phyloP scores from a whole-genome alignment of 2,888 invertebrate species.

The Chymomyza amoena region DNA sequence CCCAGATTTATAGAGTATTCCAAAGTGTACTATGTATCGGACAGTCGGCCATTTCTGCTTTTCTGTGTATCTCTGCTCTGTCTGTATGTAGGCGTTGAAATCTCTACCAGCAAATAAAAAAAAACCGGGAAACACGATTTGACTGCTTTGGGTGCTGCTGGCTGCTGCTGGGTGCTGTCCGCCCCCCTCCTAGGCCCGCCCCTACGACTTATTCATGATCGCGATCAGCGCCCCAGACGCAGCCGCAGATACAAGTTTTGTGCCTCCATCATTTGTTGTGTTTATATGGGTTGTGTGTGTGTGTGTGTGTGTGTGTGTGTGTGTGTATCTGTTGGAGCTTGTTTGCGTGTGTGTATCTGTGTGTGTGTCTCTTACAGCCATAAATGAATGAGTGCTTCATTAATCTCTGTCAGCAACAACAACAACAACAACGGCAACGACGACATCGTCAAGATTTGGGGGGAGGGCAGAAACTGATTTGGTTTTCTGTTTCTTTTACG shows the following conservation, averaged over 20 bases:
- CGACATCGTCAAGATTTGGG: neutral
- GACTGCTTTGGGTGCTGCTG: conserved; percentile 8
- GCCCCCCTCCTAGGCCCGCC: too few relatives aligned
- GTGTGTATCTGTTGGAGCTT: conserved; percentile 26
- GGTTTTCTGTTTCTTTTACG: conserved; percentile 45
- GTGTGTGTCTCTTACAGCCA: conserved; percentile 58
- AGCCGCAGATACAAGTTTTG: conserved; percentile 23
- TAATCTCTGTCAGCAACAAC: conserved; percentile 66
- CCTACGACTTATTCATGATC: neutral
- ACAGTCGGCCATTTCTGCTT: neutral
- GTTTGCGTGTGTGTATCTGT: conserved; percentile 12
- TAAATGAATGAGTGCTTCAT: conserved; percentile 63
- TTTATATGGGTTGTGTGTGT: conserved; percentile 2
- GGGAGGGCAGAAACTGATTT: conserved; percentile 19
- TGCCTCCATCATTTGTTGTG: conserved; percentile 17
- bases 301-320: conserved; percentile 14
- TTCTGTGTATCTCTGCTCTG: neutral
- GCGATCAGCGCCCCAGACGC: conserved; percentile 8
- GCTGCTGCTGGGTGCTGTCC: conserved; percentile 25
- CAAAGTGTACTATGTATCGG: neutral
- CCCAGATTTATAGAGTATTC: neutral
- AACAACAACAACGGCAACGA: neutral
- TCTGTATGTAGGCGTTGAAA: conserved; percentile 56
- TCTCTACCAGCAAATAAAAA: conserved; percentile 45
- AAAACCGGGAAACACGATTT: conserved; percentile 29